phyloP scores from a whole-genome alignment of 2,797 vertebrate species.

The Gambusia yucatana region DNA sequence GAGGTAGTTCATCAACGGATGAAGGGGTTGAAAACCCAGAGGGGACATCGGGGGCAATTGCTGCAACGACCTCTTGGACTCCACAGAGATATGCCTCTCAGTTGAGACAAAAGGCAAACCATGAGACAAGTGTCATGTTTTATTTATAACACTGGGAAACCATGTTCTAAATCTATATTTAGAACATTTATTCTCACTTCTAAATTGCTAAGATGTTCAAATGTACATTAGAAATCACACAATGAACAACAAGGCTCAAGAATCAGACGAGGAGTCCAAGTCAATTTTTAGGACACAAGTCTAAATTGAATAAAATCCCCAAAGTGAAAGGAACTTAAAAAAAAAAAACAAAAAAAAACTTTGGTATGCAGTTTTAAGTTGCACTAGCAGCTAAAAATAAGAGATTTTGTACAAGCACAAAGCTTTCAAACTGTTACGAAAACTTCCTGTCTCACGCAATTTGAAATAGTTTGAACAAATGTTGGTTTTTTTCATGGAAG shows the following conservation, averaged over 20 bases:
- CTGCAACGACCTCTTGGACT: slow-evolving; percentile 23
- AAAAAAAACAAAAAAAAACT: no score
- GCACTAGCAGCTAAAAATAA: background rate
- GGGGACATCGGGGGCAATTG: slow-evolving; percentile 9
- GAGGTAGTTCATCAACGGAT: slow-evolving; percentile 38
- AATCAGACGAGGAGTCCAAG: background rate
- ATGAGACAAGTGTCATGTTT: background rate
- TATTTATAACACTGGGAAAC: no score
- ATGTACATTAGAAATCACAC: background rate
- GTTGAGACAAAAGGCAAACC: no score
- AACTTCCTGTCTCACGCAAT: background rate
- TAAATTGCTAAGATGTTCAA: background rate
- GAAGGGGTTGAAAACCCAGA: slow-evolving; percentile 46
- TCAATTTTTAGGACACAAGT: background rate
- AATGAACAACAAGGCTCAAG: background rate
- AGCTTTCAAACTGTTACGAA: background rate
- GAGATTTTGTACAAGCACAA: background rate
- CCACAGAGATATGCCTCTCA: slow-evolving; percentile 12
- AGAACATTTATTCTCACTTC: no score
- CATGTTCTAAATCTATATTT: no score
- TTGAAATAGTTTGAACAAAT: background rate
- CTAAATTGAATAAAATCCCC: background rate
- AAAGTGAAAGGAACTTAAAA: background rate
- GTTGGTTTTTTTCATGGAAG: background rate
- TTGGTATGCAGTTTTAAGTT: background rate